Base-by-base conservation (phyloP, 2,113 vertebrate genomes). In the Nipponia nippon region DNA sequence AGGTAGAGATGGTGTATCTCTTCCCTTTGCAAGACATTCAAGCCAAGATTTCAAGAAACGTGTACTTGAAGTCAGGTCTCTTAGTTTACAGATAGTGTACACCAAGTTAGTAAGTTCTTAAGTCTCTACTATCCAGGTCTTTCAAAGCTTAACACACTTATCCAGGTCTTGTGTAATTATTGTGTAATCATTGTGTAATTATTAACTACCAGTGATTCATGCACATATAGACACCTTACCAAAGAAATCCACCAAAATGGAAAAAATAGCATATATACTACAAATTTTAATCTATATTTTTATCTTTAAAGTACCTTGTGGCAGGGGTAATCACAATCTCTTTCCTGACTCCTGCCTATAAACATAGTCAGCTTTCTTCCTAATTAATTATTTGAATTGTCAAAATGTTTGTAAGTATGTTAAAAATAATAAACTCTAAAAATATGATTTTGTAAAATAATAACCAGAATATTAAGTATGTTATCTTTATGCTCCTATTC, bases 161-260 rank as follows among this genome's bases (percentile, higher is more conserved):
- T 22, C 4, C 27, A 61, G 8, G 34, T 29, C 18, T 5, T 42
- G 13, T 0, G 0, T 40, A 47, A 69, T 52, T 52, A 58, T 56
- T 42, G 13, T 82, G 16, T 30, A 36, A 62, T 18, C 25, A 21
- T 5, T 42, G 13, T 0, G 0, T 40, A 47, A 69, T 52, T 52
- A 58, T 56, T 42, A 83, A 62, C 0, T 3, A 40, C 10, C 1
- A 1, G 16, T 36, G 42, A 67, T 58, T 79, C 38, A 52, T 16
- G 38, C 16, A 63, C 10, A 26, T 34, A 26, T 2, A 63, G 13
- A 58, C 23, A 55, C 1, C n/a, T 63, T 63, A 59, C 5, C 19
- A n/a, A 76, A 70, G 38, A 38, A 76, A 65, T 4, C 9, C 42
- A 47, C 9, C 22, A 49, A 85, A 70, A 49, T 23, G 11, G 4